Conservation (phyloP, 2,888 invertebrate genomes). For the Trileptium ribeirensis region DNA sequence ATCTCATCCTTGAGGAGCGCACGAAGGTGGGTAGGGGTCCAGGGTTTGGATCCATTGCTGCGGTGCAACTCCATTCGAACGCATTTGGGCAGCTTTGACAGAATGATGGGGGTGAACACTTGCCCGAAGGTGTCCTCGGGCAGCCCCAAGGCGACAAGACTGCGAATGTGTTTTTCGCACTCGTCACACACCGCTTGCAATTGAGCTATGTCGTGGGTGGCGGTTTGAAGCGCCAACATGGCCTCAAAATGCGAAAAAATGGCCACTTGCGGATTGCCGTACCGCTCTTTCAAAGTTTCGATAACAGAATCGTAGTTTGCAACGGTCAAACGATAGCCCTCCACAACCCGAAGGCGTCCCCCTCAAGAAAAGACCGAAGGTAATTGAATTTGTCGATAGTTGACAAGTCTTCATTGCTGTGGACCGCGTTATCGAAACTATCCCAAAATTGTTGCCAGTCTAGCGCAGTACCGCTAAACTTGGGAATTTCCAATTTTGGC, state of each 20-base stretch:
- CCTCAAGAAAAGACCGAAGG: neutral
- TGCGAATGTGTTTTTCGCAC: neutral
- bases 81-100: conserved; percentile 5
- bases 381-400: neutral
- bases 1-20: neutral
- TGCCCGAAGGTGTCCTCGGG: neutral
- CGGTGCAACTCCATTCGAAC: conserved; percentile 8
- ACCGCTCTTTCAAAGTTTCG: neutral
- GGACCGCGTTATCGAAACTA: neutral
- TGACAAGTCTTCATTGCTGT: neutral
- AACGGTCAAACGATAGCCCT: neutral
- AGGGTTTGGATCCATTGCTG: neutral
- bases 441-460: neutral
- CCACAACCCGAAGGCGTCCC: neutral
- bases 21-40: neutral
- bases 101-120: neutral
- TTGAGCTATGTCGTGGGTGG: neutral
- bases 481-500: neutral
- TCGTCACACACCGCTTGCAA: neutral
- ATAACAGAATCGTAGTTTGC: neutral
- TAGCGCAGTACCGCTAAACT: neutral
- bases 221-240: neutral
- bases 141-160: neutral
- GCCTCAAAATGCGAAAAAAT: neutral
- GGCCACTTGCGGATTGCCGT: neutral